Conservation (phyloP, 2,888 invertebrate genomes). For the Hedychridium roseum region DNA sequence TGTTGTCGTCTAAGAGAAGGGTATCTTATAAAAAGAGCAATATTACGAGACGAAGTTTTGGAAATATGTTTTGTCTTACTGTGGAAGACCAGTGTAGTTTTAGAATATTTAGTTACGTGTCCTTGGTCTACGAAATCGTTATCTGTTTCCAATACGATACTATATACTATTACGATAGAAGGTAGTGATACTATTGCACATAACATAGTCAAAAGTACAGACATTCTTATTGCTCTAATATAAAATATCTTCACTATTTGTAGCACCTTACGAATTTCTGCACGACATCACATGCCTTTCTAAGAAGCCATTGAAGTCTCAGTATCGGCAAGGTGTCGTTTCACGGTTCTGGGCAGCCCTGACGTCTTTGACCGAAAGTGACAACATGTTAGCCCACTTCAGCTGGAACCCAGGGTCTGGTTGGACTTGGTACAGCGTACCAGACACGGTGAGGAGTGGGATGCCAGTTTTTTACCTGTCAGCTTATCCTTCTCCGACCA, state of each 20-base stretch:
- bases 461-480: constrained; percentile 74
- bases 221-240: neutral
- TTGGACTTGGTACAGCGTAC: constrained; percentile 72
- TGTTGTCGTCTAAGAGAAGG: constrained; percentile 81
- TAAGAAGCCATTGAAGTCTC: constrained; percentile 71
- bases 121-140: constrained; percentile 68
- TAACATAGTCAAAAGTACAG: too few relatives aligned
- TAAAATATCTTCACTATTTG: constrained; percentile 1
- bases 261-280: constrained; percentile 76
- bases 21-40: constrained; percentile 68
- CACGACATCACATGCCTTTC: constrained; percentile 76
- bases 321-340: constrained; percentile 73
- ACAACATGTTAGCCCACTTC: constrained; percentile 74
- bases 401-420: constrained; percentile 71
- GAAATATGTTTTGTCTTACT: constrained; percentile 74
- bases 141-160: constrained; percentile 58
- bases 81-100: constrained; percentile 76
- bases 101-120: constrained; percentile 72
- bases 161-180: constrained; percentile 64
- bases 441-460: constrained; percentile 75
- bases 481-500: constrained; percentile 58
- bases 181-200: constrained; percentile 40
- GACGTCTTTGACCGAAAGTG: constrained; percentile 72
- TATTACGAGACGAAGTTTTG: constrained; percentile 66
- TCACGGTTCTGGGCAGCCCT: constrained; percentile 73